A percentile compares a stretch with the other conserved stretches of the same genome.
These are phyloP conservation scores for Chelonia mydas DNA, from an alignment of 2,797 vertebrate genomes.

Conservation along the genomic window DNA sequence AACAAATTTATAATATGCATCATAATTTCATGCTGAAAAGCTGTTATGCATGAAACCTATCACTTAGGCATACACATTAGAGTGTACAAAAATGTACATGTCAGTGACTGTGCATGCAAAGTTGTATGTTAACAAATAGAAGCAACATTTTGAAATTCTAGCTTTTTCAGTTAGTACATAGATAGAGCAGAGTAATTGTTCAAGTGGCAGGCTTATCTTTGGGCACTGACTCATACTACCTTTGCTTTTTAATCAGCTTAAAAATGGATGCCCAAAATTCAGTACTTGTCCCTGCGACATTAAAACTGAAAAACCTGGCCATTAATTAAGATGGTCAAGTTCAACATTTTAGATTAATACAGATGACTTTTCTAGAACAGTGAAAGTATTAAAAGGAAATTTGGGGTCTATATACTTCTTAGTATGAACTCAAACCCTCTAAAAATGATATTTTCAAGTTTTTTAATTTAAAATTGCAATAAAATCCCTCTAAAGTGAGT, in stretches of 20 bases:
- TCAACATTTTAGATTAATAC: background rate
- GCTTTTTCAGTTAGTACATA: background rate
- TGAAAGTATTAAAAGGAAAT: background rate
- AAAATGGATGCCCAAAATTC: rapidly evolving
- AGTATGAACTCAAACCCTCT: background rate
- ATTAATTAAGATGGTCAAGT: background rate
- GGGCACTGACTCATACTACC: background rate
- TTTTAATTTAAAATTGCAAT: background rate
- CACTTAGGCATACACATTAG: background rate
- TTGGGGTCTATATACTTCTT: rapidly evolving
- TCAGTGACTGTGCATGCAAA: background rate
- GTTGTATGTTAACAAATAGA: background rate
- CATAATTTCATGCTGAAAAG: background rate
- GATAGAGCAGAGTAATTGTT: background rate
- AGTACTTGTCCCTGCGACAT: background rate
- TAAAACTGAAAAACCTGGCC: background rate
- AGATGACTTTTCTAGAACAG: background rate
- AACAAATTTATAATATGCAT: background rate
- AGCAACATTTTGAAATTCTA: background rate
- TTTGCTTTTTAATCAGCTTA: background rate
- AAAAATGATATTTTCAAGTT: background rate
- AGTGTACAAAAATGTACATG: background rate
- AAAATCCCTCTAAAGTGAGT: background rate
- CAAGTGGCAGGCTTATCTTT: background rate
- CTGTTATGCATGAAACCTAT: background rate